Base-by-base conservation (phyloP, 35 echinoderm and acorn worm species). In the Lytechinus variegatus region DNA sequence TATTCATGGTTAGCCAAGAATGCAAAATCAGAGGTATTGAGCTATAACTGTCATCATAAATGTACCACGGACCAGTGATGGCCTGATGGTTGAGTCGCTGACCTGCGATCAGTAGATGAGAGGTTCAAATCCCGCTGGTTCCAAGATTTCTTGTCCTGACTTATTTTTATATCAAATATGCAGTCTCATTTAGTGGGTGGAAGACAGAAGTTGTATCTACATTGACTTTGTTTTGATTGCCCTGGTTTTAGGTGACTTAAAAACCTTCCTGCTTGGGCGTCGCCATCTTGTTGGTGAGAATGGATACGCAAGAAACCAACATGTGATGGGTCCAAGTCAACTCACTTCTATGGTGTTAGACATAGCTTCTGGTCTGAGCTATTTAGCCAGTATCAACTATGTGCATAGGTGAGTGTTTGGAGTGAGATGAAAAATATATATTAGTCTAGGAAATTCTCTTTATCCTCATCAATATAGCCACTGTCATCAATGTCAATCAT, bases 341-440 rank as follows among this genome's bases (percentile, higher is more conserved):
- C 95, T 99, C 52, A 97, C 96, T 9, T 55, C 95, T 1, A 99
- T 99, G 98, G 97, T 97, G 91, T 92, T 96, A 56, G 98, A 99
- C 96, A 95, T 99, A 92, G 98, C 97, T 53, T 96, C 95, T 10
- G 98, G 98, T 52, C 66, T 99, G 28, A 94, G 94, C 91, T 99
- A 99, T 54, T 56, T 99, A n/a, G 97, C 98, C 16, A 94, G 95
- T 28, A 89, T 94, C 53, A 99, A 96, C 92, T 99, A 97, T 95
- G 97, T 99, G 6, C 98, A 99, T 61, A 97, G 98, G 98, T 99
- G 56, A 57, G 95, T 51, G 54, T 28, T 28, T 9, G 27, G 13
- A 24, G 5, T 79, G 19, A 24, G 66, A 79, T 79, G 14, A 8
- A 79, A 19, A 71, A 71, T 71, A 5, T 19, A 0, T 66, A 71